Conservation (phyloP, 2,797 vertebrate species). For the Rhynchonycteris naso region DNA sequence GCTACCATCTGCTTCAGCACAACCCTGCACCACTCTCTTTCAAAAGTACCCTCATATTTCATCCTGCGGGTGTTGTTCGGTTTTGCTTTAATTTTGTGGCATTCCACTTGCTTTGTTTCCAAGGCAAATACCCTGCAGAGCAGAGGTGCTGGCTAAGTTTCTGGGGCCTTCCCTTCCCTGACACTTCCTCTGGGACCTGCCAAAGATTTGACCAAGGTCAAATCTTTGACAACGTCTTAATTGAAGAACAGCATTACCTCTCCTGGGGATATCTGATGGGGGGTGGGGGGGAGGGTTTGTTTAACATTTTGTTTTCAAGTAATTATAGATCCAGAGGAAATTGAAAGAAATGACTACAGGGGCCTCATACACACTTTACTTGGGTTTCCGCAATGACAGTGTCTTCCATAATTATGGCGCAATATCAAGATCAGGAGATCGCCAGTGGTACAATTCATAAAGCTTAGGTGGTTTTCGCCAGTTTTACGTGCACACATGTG, state of each 20-base stretch:
- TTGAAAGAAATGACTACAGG: background rate
- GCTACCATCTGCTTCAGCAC: background rate
- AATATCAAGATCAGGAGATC: no score
- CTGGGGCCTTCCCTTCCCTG: background rate
- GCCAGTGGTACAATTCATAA: no score
- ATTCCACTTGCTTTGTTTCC: background rate
- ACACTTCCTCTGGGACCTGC: background rate
- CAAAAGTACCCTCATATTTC: background rate
- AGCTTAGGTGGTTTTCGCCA: background rate
- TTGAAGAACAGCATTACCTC: background rate
- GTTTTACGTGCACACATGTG: accelerated
- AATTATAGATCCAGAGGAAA: background rate
- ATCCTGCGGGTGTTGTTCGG: background rate
- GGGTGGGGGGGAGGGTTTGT: background rate
- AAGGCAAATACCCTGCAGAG: background rate
- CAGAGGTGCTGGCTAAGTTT: background rate
- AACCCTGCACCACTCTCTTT: background rate
- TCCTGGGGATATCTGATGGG: background rate
- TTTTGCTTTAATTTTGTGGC: background rate
- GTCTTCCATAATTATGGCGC: background rate
- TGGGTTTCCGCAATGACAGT: background rate
- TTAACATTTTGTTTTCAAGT: background rate
- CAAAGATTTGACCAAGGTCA: background rate
- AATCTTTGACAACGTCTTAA: background rate
- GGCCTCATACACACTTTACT: background rate